Evolutionary conservation across 1,140 invertebrate genomes (phyloP).

Genomic region (Penaeus japonicus): DNA sequence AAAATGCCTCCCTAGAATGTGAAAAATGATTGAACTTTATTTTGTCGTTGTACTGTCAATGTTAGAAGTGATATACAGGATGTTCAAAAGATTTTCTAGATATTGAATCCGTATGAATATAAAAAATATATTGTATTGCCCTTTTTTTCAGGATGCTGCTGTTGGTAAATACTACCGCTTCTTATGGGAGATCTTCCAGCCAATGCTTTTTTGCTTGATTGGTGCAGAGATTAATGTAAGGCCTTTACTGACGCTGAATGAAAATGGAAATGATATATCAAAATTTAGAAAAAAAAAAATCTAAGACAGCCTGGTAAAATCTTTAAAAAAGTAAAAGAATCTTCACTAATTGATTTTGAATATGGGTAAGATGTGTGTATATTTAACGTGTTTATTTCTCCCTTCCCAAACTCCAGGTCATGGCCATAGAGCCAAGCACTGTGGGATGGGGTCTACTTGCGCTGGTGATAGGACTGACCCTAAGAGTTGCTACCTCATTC

Average conservation of each 20-base stretch:
- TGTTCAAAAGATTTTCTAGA: not conserved
- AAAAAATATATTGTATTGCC: not conserved
- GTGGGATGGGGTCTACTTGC: constrained; percentile 52
- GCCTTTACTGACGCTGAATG: not conserved
- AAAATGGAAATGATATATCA: too few species aligned
- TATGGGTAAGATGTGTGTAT: not conserved
- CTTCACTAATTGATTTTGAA: not conserved
- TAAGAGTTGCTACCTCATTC: constrained; percentile 71
- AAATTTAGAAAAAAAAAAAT: too few species aligned
- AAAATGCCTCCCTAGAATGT: too few species aligned
- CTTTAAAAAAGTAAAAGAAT: not conserved
- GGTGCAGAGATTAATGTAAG: constrained; percentile 78
- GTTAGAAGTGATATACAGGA: not conserved
- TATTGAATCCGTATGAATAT: not conserved
- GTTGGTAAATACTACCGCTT: constrained; percentile 83
- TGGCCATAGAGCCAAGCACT: constrained; percentile 36
- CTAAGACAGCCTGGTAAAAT: too few species aligned
- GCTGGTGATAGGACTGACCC: constrained; percentile 63
- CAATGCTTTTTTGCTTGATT: constrained; percentile 89
- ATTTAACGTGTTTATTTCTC: not conserved
- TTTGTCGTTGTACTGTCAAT: not conserved
- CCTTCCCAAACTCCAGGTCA: constrained; percentile 6
- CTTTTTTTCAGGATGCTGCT: constrained; percentile 21
- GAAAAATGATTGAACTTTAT: too few species aligned
- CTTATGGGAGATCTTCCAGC: constrained; percentile 94